Evolutionary conservation across 2,797 vertebrate species (phyloP).

Genomic region (Rhinogobio ventralis): DNA sequence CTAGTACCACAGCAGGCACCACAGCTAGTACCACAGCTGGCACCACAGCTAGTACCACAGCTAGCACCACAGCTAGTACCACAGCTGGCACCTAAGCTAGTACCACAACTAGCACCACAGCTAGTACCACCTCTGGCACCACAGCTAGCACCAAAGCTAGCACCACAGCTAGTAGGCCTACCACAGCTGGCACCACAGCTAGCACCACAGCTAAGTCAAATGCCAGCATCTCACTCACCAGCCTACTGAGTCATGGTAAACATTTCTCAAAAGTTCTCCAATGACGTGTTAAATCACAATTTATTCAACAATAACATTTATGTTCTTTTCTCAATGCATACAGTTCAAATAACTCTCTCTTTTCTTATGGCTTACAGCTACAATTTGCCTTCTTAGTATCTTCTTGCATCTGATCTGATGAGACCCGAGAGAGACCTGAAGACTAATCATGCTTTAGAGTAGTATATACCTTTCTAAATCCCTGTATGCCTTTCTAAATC

Average conservation of each 20-base stretch:
- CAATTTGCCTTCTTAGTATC: background rate
- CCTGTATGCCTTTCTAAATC: too few species aligned
- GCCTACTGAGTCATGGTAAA: constrained; percentile 1
- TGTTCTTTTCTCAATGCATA: background rate
- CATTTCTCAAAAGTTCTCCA: background rate
- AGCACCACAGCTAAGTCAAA: background rate
- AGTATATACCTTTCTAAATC: too few species aligned
- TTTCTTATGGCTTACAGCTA: background rate
- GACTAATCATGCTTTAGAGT: background rate
- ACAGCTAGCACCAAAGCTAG: too few species aligned
- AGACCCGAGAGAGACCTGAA: background rate
- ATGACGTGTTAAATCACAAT: background rate
- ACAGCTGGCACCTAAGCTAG: background rate
- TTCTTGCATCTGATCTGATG: constrained; percentile 1
- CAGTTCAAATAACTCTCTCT: constrained; percentile 5
- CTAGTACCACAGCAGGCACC: too few species aligned
- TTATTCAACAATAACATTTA: background rate
- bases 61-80: too few species aligned
- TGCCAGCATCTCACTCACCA: background rate
- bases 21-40: too few species aligned
- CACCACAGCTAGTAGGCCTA: background rate
- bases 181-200: background rate
- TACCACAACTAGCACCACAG: too few species aligned
- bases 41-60: too few species aligned
- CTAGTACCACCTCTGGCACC: background rate